phyloP scores from a whole-genome alignment of 2,113 vertebrate genomes.

The Butastur rufipennis region DNA sequence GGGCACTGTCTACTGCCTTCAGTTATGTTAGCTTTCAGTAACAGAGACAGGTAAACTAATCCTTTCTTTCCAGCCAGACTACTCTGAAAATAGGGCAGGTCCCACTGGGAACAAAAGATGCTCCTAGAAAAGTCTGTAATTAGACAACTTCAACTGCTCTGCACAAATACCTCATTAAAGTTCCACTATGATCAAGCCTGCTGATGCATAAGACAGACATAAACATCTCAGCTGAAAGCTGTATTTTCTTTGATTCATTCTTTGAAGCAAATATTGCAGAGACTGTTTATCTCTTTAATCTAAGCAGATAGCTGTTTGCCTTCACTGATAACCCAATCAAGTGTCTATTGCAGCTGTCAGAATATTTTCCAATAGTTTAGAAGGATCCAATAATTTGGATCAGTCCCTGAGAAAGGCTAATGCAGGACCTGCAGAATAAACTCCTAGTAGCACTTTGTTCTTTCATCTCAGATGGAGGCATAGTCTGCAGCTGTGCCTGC shows the following conservation, averaged over 20 bases:
- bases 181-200: slow-evolving; percentile 1
- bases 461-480: neutral
- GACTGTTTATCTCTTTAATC: neutral
- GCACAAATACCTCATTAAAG: slow-evolving; percentile 19
- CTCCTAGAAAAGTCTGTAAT: slow-evolving; percentile 33
- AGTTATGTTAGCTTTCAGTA: slow-evolving; percentile 4
- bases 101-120: slow-evolving; percentile 31
- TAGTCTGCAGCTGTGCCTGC: neutral
- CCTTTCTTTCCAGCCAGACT: slow-evolving; percentile 1
- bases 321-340: neutral
- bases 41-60: slow-evolving; percentile 29
- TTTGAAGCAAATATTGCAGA: neutral
- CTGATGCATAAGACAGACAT: slow-evolving; percentile 10
- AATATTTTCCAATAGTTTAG: neutral
- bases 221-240: slow-evolving; percentile 4
- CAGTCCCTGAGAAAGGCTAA: neutral
- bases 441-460: neutral
- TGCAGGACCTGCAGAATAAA: neutral
- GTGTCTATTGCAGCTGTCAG: neutral
- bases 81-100: slow-evolving; percentile 9
- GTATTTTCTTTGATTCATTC: neutral
- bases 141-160: slow-evolving; percentile 22
- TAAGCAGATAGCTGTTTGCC: neutral
- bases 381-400: neutral
- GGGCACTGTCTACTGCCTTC: neutral